Percentiles rank a stretch among this genome's conserved stretches.
Conservation (phyloP, 2,797 vertebrate species). For the Phoebastria nigripes region DNA sequence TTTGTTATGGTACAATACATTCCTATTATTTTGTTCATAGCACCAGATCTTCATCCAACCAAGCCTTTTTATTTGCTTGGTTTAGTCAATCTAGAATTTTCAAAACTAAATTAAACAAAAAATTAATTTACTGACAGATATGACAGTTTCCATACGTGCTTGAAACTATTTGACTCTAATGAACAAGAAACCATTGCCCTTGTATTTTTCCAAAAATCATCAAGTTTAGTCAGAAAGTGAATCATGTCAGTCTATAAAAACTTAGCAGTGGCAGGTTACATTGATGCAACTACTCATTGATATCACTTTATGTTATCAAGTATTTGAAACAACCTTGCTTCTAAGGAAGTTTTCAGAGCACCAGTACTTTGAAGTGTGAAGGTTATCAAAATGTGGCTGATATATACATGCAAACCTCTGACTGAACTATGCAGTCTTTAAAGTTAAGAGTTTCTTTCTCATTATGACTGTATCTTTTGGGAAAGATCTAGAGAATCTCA, state of each 20-base stretch:
- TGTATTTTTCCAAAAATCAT: not conserved
- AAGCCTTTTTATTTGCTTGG: not conserved
- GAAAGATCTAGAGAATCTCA: not conserved
- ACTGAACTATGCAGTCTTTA: not conserved
- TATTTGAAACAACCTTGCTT: not conserved
- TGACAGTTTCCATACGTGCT: fast-evolving
- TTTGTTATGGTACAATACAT: not conserved
- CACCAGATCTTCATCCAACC: not conserved
- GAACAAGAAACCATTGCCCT: not conserved
- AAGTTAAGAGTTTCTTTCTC: not conserved
- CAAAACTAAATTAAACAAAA: not conserved
- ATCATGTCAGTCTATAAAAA: not conserved
- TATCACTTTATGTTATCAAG: not conserved
- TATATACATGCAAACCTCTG: not conserved
- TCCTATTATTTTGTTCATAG: not conserved
- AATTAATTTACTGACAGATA: not conserved
- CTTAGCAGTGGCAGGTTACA: not conserved
- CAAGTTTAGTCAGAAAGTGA: not conserved
- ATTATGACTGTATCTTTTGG: not conserved
- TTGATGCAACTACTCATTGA: not conserved
- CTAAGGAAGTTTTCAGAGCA: not conserved
- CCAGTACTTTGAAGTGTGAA: not conserved
- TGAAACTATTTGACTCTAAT: not conserved
- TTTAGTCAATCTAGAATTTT: not conserved
- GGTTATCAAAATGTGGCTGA: not conserved